These are phyloP conservation scores for Ricordea florida DNA, from an alignment of 92 coral and sea anemone species.

Conservation along the genomic window DNA sequence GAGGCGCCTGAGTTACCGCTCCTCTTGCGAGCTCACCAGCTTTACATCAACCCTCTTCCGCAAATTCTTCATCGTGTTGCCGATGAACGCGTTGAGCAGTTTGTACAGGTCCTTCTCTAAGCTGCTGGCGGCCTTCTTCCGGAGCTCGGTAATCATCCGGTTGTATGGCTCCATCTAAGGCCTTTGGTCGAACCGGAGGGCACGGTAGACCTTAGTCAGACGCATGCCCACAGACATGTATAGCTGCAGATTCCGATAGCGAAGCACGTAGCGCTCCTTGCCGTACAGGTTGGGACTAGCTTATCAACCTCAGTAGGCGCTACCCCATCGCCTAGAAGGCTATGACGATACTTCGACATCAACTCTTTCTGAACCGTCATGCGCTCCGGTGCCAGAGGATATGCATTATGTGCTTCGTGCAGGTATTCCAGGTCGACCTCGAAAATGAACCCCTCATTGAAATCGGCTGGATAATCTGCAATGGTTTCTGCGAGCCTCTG, in stretches of 20 bases:
- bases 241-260: too few species aligned
- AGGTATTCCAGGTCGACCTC: neutral
- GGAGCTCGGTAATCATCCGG: neutral
- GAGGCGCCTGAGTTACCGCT: neutral
- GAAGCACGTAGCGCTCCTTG: neutral
- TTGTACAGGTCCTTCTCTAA: neutral
- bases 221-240: neutral
- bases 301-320: too few species aligned
- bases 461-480: neutral
- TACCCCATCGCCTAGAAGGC: too few species aligned
- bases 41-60: neutral
- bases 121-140: neutral
- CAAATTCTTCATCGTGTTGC: neutral
- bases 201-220: neutral
- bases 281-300: neutral
- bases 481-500: neutral
- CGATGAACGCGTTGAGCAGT: neutral
- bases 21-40: neutral
- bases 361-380: neutral
- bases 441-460: neutral
- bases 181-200: neutral
- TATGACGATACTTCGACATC: neutral
- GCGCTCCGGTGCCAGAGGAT: neutral
- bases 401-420: neutral
- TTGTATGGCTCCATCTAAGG: neutral